phyloP scores from a whole-genome alignment of 2,113 vertebrate genomes.

The Brachyistius frenatus region DNA sequence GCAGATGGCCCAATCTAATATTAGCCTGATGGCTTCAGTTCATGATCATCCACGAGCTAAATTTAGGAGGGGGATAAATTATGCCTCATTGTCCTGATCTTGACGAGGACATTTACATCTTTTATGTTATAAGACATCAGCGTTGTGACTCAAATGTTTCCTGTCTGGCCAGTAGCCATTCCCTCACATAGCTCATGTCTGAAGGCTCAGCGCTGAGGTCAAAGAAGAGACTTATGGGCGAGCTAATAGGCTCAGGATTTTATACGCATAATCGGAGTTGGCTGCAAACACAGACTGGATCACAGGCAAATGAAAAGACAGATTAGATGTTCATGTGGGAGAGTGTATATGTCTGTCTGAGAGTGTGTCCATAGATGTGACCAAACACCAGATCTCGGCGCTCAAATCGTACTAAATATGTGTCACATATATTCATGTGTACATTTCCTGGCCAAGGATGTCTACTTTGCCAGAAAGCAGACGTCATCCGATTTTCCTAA shows the following conservation, averaged over 20 bases:
- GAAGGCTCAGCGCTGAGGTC: constrained; percentile 35
- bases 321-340: constrained; percentile 30
- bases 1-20: constrained; percentile 57
- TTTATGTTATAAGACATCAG: not conserved
- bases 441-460: not conserved
- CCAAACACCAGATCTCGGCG: not conserved
- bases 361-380: not conserved
- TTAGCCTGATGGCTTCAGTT: constrained; percentile 35
- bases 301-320: constrained; percentile 45
- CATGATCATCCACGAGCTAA: constrained; percentile 44
- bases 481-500: too few relatives aligned
- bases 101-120: constrained; percentile 3
- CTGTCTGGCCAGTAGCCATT: constrained; percentile 21
- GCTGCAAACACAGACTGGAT: constrained; percentile 51
- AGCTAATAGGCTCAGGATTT: constrained; percentile 70
- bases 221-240: constrained; percentile 55
- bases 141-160: constrained; percentile 8
- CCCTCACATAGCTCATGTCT: constrained; percentile 37
- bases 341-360: constrained; percentile 10
- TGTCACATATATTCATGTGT: not conserved
- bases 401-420: not conserved
- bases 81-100: constrained; percentile 32
- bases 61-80: constrained; percentile 44
- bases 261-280: constrained; percentile 51
- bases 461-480: too few relatives aligned